These are phyloP conservation scores for Drosophila rhopaloa DNA, from an alignment of 1,140 invertebrate genomes.

Conservation along the genomic window DNA sequence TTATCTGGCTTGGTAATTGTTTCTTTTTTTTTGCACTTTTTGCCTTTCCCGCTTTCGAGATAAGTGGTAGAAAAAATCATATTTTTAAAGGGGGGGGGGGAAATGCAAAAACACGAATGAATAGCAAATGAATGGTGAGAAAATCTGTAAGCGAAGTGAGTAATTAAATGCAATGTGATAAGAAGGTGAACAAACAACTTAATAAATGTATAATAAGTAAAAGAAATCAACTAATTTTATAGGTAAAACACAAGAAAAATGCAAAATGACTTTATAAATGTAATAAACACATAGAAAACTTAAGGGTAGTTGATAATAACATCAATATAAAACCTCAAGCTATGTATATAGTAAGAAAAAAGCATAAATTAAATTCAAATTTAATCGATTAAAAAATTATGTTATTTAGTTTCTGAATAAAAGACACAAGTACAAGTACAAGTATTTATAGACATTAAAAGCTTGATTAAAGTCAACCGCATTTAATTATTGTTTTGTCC, in stretches of 20 bases:
- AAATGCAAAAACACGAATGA: constrained; percentile 13
- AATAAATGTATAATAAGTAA: constrained; percentile 7
- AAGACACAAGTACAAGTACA: neutral
- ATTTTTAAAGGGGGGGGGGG: constrained; percentile 7
- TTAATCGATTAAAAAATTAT: no score
- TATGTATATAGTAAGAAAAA: no score
- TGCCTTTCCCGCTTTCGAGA: constrained; percentile 10
- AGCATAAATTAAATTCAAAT: no score
- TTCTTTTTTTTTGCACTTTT: constrained; percentile 1
- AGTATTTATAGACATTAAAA: no score
- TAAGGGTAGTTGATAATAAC: no score
- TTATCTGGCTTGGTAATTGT: constrained; percentile 45
- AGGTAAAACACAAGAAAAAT: neutral
- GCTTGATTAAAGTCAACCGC: no score
- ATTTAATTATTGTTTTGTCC: no score
- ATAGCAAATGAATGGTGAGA: constrained; percentile 33
- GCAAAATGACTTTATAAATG: neutral
- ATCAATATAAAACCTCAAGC: no score
- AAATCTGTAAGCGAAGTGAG: constrained; percentile 5
- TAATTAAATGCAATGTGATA: constrained; percentile 43
- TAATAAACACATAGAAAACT: no score
- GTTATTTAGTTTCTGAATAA: no score
- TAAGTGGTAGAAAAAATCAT: constrained; percentile 15
- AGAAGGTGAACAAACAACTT: constrained; percentile 38
- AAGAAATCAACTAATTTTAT: neutral